Conservation (phyloP, 2,888 invertebrate species). For the Opisthograptis luteolata region DNA sequence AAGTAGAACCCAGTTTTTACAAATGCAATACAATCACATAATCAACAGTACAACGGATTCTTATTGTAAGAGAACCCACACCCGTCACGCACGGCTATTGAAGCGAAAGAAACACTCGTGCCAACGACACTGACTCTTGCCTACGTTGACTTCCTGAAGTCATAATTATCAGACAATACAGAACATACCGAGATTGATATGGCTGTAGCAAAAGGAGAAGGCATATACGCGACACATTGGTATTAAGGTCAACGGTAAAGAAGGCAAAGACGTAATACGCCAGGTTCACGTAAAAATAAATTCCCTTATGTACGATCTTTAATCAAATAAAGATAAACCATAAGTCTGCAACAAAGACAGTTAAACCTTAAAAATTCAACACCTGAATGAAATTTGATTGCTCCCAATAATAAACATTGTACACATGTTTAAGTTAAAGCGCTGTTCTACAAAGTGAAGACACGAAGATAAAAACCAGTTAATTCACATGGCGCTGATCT, state of each 20-base stretch:
- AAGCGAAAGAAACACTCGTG: slow-evolving; percentile 30
- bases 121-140: slow-evolving; percentile 30
- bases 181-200: background rate
- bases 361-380: too few species aligned
- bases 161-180: background rate
- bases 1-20: slow-evolving; percentile 6
- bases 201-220: background rate
- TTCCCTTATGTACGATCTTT: too few species aligned
- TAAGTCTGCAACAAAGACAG: too few species aligned
- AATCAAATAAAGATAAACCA: too few species aligned
- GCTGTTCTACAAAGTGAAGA: slow-evolving; percentile 24
- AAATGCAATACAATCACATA: slow-evolving; percentile 3
- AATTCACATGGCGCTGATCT: slow-evolving; percentile 34
- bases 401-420: slow-evolving; percentile 2
- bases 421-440: slow-evolving; percentile 10
- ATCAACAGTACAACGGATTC: slow-evolving; percentile 7
- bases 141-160: slow-evolving; percentile 1
- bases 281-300: too few species aligned
- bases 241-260: too few species aligned
- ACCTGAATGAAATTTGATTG: too few species aligned
- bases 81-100: slow-evolving; percentile 33
- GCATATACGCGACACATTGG: too few species aligned
- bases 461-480: slow-evolving; percentile 29
- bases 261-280: too few species aligned
- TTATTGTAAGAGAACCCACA: slow-evolving; percentile 20